Evolutionary conservation across 2,797 vertebrate genomes (phyloP).

Genomic region (Anolis apletophallus): DNA sequence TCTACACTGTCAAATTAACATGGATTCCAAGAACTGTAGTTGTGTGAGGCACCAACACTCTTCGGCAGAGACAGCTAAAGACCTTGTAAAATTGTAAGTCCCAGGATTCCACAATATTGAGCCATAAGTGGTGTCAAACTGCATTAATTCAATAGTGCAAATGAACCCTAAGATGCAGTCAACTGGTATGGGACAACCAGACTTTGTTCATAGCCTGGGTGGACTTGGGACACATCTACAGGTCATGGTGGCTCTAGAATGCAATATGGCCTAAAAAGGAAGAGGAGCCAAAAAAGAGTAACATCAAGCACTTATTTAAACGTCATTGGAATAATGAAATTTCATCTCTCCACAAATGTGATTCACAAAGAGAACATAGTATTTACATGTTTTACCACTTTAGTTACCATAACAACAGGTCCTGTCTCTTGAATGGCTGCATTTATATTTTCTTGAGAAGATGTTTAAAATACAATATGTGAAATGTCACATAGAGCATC

Average conservation of each 20-base stretch:
- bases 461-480: constrained; percentile 49
- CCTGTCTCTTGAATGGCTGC: constrained; percentile 39
- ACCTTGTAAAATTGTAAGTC: too few species aligned
- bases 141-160: too few species aligned
- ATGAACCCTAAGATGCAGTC: too few species aligned
- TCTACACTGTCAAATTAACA: too few species aligned
- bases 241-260: neutral
- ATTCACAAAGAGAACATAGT: constrained; percentile 16
- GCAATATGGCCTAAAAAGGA: neutral
- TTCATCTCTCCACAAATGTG: neutral
- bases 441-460: constrained; percentile 36
- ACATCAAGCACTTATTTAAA: neutral
- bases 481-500: constrained; percentile 48
- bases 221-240: too few species aligned
- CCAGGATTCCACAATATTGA: too few species aligned
- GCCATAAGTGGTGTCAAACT: too few species aligned
- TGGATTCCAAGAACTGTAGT: too few species aligned
- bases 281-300: neutral
- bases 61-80: too few species aligned
- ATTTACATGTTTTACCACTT: constrained; percentile 58
- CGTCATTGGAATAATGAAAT: neutral
- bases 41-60: too few species aligned
- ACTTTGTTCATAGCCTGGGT: too few species aligned
- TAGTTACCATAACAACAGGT: constrained; percentile 59
- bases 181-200: too few species aligned